Base-by-base conservation (phyloP, 1,140 invertebrate genomes). In the Marisa cornuarietis region DNA sequence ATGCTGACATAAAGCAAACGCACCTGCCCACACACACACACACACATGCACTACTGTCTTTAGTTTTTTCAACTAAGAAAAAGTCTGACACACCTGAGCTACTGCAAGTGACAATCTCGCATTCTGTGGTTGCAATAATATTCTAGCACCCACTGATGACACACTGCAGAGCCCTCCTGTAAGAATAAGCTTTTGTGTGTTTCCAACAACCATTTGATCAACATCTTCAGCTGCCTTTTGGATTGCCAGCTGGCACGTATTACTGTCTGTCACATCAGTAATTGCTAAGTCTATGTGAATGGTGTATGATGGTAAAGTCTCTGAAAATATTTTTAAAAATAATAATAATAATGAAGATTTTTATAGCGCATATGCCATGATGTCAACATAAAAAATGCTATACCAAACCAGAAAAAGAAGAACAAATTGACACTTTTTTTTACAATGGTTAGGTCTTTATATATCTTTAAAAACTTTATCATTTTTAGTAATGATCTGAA, bases 261-360 rank as follows among this genome's bases (percentile, higher is more conserved):
- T 22, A 11, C 54, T 42, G 1, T 63, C 5, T 13, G 24, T 63
- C 24, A 51, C 52, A 63, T 49, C 26, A 6, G 6, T 7, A 42
- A 77, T 68, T 63, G 63, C 51, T 49, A 77, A 42, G 16, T 77
- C 62, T 9, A 77, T 52, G 22, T 77, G 26, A 13, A 77, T n/a
- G 42, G 63, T 54, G 49, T 68, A 54, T 11, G 63, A 77, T 18
- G 75, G 75, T 8, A 68, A 31, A 24, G 62, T 54, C 65, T 77
- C 75, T 77, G 75, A 9, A 73, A 68, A 26, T 61, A 31, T 1
- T 16, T 26, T n/a, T 73, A 7, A 26, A 73, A 42, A 42, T n/a
- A n/a, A n/a, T n/a, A n/a, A n/a, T n/a, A n/a, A n/a, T n/a, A n/a
- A n/a, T n/a, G n/a, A n/a, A n/a, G n/a, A n/a, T n/a, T n/a, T n/a